phyloP scores from a whole-genome alignment of 2,888 invertebrate species.

The Cephonodes hylas region DNA sequence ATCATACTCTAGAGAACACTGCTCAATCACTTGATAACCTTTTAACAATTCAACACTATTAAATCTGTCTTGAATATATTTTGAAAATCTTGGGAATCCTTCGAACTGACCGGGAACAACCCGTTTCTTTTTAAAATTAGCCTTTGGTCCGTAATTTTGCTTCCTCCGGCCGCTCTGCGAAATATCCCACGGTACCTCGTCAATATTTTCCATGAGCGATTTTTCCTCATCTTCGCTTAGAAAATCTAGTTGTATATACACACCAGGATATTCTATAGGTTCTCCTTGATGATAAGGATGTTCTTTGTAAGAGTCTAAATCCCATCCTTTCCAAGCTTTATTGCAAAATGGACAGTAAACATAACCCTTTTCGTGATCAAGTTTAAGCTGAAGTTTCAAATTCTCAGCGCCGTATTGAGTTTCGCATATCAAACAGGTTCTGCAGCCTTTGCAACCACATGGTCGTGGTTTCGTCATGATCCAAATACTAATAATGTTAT shows the following conservation, averaged over 20 bases:
- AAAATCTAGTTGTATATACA: constrained; percentile 87
- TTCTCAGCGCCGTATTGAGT: constrained; percentile 74
- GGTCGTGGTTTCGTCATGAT: constrained; percentile 84
- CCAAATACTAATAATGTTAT: constrained; percentile 3
- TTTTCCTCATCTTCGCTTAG: constrained; percentile 86
- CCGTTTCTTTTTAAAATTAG: constrained; percentile 97
- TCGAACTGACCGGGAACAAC: constrained; percentile 88
- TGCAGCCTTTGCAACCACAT: constrained; percentile 96
- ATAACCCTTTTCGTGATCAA: constrained; percentile 81
- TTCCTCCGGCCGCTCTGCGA: constrained; percentile 98
- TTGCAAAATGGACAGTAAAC: constrained; percentile 89
- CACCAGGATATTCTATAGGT: constrained; percentile 84
- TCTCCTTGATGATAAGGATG: constrained; percentile 86
- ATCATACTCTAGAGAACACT: constrained; percentile 97
- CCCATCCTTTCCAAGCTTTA: constrained; percentile 89
- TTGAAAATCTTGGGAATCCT: constrained; percentile 92
- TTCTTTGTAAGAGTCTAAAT: constrained; percentile 77
- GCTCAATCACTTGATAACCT: constrained; percentile 92
- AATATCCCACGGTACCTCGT: constrained; percentile 90
- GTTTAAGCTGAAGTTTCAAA: constrained; percentile 53
- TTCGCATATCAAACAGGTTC: constrained; percentile 94
- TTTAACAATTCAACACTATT: constrained; percentile 79
- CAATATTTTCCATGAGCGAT: constrained; percentile 84
- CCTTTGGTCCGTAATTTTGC: constrained; percentile 99
- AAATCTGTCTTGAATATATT: constrained; percentile 90